These are phyloP conservation scores for Empidonax alnorum DNA, from an alignment of 2,113 vertebrate species.

Conservation along the genomic window DNA sequence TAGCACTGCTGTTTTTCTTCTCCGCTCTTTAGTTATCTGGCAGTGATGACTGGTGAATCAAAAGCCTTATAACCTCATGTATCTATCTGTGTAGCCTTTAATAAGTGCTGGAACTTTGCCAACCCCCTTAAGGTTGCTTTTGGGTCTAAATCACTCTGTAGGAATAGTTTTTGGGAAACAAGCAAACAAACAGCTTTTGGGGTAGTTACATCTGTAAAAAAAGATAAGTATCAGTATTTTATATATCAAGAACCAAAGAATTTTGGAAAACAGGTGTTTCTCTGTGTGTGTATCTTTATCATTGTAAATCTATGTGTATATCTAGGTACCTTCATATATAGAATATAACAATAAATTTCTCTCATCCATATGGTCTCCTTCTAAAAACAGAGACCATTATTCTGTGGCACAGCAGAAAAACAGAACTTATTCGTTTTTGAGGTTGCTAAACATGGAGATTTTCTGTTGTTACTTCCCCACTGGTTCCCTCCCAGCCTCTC, in stretches of 20 bases:
- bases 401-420: not conserved
- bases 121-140: not conserved
- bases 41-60: not conserved
- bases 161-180: not conserved
- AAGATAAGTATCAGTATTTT: not conserved
- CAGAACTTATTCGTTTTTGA: not conserved
- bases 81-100: not conserved
- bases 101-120: not conserved
- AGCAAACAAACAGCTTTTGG: not conserved
- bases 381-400: not conserved
- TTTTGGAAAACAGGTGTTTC: not conserved
- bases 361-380: not conserved
- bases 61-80: not conserved
- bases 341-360: not conserved
- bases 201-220: not conserved
- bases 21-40: not conserved
- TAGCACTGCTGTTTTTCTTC: not conserved
- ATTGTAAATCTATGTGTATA: not conserved
- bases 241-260: not conserved
- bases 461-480: not conserved
- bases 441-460: not conserved
- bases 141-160: not conserved
- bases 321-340: not conserved
- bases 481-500: accelerated
- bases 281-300: not conserved